A percentile compares a stretch with the other conserved stretches of the same genome.
Evolutionary conservation across 2,797 vertebrate species (phyloP).

Genomic region (Macropodus opercularis): DNA sequence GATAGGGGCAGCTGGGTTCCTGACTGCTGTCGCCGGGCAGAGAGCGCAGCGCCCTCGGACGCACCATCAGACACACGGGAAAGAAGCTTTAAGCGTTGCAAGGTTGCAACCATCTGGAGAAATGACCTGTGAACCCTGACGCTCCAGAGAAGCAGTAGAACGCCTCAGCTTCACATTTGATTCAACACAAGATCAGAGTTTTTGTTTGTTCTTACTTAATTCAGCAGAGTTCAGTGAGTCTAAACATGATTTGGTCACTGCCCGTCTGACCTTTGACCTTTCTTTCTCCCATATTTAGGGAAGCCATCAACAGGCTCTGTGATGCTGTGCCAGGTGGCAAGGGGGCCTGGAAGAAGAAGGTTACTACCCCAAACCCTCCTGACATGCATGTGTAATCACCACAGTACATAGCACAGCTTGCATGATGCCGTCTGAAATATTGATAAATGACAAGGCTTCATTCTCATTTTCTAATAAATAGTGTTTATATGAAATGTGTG

Average conservation of each 20-base stretch:
- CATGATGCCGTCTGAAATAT: not conserved
- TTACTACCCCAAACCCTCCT: too few species aligned
- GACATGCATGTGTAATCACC: constrained; percentile 8
- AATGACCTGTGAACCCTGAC: constrained; percentile 21
- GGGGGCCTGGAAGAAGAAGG: constrained; percentile 95
- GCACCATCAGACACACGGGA: constrained; percentile 40
- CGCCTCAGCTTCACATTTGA: not conserved
- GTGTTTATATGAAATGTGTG: not conserved
- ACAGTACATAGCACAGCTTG: not conserved
- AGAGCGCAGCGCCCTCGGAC: constrained; percentile 32
- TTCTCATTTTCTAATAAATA: constrained; percentile 1
- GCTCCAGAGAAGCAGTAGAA: constrained; percentile 6
- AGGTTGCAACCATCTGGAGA: constrained; percentile 21
- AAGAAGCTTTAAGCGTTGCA: constrained; percentile 37
- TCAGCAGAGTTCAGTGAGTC: not conserved
- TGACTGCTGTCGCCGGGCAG: constrained; percentile 61
- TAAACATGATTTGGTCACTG: constrained; percentile 6
- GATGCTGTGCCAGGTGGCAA: constrained; percentile 92
- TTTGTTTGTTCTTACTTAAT: not conserved
- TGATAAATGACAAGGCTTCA: not conserved
- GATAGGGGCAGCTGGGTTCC: constrained; percentile 73
- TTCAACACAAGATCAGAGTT: not conserved
- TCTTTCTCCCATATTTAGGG: constrained; percentile 77
- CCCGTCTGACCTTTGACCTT: constrained; percentile 30
- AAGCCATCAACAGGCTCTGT: constrained; percentile 96